Evolutionary conservation across 1,140 invertebrate species (phyloP).

Genomic region (Belonocnema kinseyi): DNA sequence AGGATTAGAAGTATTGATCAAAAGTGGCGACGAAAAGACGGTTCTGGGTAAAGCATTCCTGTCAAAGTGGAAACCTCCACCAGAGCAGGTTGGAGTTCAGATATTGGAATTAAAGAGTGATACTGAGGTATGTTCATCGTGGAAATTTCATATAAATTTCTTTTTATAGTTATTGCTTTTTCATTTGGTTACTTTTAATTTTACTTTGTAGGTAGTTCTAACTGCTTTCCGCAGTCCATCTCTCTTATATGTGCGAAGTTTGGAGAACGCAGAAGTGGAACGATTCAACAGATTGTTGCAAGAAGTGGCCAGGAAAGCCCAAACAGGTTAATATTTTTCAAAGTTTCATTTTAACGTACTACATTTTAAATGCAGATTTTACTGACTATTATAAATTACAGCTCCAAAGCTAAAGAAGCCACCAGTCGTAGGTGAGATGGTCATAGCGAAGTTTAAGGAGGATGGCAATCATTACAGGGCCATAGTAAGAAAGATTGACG

Average conservation of each 20-base stretch:
- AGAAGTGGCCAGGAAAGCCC: slow-evolving; percentile 56
- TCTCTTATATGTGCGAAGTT: slow-evolving; percentile 53
- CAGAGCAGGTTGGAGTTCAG: neutral
- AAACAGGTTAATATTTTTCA: slow-evolving; percentile 49
- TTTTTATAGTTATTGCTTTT: slow-evolving; percentile 22
- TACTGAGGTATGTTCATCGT: neutral
- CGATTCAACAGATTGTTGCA: slow-evolving; percentile 54
- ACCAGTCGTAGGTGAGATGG: slow-evolving; percentile 60
- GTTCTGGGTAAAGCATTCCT: slow-evolving; percentile 18
- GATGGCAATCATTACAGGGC: slow-evolving; percentile 69
- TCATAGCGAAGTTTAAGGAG: slow-evolving; percentile 57
- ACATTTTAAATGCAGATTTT: neutral
- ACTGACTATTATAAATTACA: slow-evolving; percentile 33
- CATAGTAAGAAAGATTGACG: slow-evolving; percentile 54
- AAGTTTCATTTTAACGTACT: neutral
- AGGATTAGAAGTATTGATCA: neutral
- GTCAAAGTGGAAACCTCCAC: neutral
- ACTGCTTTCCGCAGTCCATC: slow-evolving; percentile 50
- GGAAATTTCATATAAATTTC: slow-evolving; percentile 21
- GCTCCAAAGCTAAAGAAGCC: slow-evolving; percentile 49
- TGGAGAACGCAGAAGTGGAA: slow-evolving; percentile 54
- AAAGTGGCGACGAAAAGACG: neutral
- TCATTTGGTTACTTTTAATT: neutral
- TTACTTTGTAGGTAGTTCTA: slow-evolving; percentile 54
- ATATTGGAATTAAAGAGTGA: neutral